phyloP scores from a whole-genome alignment of 2,113 vertebrate species.

The Calyptomena viridis region DNA sequence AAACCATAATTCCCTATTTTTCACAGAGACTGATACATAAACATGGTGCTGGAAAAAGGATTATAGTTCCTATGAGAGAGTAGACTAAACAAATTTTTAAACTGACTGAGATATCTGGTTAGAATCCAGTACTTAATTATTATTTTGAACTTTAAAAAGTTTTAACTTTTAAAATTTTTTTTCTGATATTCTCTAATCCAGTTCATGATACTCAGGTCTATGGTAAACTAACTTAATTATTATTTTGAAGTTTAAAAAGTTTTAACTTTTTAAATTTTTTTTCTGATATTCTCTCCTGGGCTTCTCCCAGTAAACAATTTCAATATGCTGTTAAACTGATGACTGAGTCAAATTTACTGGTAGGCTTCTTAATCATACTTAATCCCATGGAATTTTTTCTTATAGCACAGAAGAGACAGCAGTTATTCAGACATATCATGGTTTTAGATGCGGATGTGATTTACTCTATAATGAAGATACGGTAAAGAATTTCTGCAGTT shows the following conservation, averaged over 20 bases:
- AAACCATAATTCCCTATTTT: neutral
- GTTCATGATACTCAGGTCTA: neutral
- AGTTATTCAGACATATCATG: neutral
- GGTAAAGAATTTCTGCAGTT: neutral
- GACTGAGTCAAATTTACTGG: neutral
- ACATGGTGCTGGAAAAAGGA: neutral
- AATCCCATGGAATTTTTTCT: neutral
- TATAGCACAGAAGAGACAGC: neutral
- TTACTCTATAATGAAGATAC: neutral
- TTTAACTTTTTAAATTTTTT: neutral
- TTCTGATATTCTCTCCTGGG: neutral
- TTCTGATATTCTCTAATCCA: too few species aligned
- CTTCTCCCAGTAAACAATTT: neutral
- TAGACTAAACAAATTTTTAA: neutral
- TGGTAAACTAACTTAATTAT: neutral
- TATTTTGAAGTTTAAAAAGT: neutral
- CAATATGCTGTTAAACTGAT: neutral
- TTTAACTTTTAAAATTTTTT: too few species aligned
- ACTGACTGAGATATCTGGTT: neutral
- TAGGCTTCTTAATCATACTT: neutral
- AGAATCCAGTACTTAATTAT: too few species aligned
- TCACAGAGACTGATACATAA: neutral
- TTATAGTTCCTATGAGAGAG: neutral
- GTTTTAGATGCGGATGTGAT: neutral
- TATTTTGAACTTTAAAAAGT: too few species aligned